Evolutionary conservation across 2,888 invertebrate species (phyloP).

Genomic region (Amphipyra tragopoginis): DNA sequence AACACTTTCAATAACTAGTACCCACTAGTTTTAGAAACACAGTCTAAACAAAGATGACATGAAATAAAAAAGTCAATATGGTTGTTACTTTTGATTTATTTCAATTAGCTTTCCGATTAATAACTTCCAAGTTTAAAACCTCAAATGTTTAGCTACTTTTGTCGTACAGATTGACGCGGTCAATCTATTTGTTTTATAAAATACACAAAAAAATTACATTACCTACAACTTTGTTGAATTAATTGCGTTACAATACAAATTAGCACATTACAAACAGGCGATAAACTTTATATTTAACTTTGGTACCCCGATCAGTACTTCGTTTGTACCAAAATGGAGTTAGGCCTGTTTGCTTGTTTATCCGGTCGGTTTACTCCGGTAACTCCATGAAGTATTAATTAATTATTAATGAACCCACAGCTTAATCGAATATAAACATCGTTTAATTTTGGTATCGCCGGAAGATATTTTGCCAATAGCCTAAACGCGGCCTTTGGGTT

Average conservation of each 20-base stretch:
- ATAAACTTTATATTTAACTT: constrained; percentile 11
- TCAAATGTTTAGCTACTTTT: too few relatives aligned
- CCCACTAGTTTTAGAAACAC: too few relatives aligned
- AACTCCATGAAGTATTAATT: constrained; percentile 15
- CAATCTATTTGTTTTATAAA: too few relatives aligned
- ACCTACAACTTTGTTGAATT: neutral
- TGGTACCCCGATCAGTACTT: neutral
- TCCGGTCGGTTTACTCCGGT: constrained; percentile 1
- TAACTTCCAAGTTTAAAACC: too few relatives aligned
- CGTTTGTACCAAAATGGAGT: constrained; percentile 9
- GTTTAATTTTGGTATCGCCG: constrained; percentile 9
- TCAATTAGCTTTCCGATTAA: too few relatives aligned
- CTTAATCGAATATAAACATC: constrained; percentile 33
- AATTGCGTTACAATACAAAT: constrained; percentile 2
- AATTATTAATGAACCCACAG: constrained; percentile 3
- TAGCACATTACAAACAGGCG: neutral
- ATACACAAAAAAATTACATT: too few relatives aligned
- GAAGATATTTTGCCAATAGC: neutral
- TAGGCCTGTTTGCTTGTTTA: constrained; percentile 22
- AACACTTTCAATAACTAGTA: too few relatives aligned
- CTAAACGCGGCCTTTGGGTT: too few relatives aligned
- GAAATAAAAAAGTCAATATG: too few relatives aligned
- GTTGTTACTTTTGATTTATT: too few relatives aligned
- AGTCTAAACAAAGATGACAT: too few relatives aligned
- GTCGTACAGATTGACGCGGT: too few relatives aligned